Evolutionary conservation across 2,888 invertebrate genomes (phyloP).

Genomic region (Athrips mouffetella): DNA sequence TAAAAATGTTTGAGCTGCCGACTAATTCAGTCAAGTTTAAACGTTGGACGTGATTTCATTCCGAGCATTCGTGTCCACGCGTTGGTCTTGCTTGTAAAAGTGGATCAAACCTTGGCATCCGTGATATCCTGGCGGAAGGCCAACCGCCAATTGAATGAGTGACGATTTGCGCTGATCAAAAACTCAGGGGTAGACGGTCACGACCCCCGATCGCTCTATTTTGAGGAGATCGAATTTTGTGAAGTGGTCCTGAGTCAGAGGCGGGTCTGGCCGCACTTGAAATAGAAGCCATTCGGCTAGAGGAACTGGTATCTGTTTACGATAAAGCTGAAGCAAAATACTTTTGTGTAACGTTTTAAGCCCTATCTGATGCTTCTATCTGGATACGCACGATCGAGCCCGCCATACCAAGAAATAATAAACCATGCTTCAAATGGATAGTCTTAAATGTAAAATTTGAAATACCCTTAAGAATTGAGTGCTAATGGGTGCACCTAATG

Average conservation of each 20-base stretch:
- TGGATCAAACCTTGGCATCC: slow-evolving; percentile 55
- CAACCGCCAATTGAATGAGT: slow-evolving; percentile 73
- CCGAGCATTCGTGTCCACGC: slow-evolving; percentile 42
- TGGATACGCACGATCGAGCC: not conserved
- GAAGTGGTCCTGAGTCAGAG: slow-evolving; percentile 68
- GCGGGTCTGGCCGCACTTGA: slow-evolving; percentile 49
- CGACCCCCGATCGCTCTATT: slow-evolving; percentile 65
- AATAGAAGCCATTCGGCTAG: slow-evolving; percentile 55
- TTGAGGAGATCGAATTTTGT: slow-evolving; percentile 60
- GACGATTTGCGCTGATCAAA: slow-evolving; percentile 63
- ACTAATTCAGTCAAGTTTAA: slow-evolving; percentile 15
- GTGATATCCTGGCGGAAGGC: slow-evolving; percentile 65
- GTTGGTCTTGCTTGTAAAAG: slow-evolving; percentile 39
- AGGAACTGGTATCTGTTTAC: slow-evolving; percentile 61
- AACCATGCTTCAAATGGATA: too few species aligned
- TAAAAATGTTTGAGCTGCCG: slow-evolving; percentile 27
- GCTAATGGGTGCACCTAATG: not conserved
- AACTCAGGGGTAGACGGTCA: slow-evolving; percentile 63
- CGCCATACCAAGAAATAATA: not conserved
- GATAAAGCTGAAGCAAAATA: slow-evolving; percentile 39
- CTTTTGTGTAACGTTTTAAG: slow-evolving; percentile 30
- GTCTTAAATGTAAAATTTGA: not conserved
- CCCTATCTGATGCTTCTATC: slow-evolving; percentile 7
- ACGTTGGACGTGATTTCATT: slow-evolving; percentile 43
- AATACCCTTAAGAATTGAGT: not conserved